Conservation (phyloP, 2,888 invertebrate genomes). For the Cylloceria caligata region DNA sequence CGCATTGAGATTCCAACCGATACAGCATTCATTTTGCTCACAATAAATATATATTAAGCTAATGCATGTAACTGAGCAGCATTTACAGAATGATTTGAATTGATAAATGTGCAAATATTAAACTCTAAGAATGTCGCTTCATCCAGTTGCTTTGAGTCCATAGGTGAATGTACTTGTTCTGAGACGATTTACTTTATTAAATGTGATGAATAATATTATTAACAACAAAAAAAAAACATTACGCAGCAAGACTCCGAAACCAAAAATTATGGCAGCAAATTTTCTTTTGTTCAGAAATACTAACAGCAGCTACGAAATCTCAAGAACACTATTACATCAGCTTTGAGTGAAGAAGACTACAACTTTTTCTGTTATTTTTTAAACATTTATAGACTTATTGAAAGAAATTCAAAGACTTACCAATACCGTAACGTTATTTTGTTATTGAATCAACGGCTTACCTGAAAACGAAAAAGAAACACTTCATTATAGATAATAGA, state of each 20-base stretch:
- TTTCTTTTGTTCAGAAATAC: background rate
- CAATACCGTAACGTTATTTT: conserved; percentile 10
- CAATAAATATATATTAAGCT: too few species aligned
- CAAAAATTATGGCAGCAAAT: background rate
- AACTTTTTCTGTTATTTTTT: background rate
- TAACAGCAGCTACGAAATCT: background rate
- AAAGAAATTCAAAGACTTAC: conserved; percentile 42
- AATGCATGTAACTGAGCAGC: too few species aligned
- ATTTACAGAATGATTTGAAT: too few species aligned
- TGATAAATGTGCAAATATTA: too few species aligned
- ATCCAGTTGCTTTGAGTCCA: too few species aligned
- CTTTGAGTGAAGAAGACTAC: background rate
- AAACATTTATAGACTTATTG: background rate
- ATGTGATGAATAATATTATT: too few species aligned
- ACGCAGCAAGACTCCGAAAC: background rate
- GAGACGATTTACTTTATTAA: too few species aligned
- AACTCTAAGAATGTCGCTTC: too few species aligned
- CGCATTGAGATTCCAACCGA: too few species aligned
- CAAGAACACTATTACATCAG: background rate
- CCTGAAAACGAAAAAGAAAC: conserved; percentile 47
- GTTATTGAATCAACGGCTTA: conserved; percentile 40
- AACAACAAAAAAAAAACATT: background rate
- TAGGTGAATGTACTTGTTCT: too few species aligned
- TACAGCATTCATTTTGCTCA: too few species aligned
- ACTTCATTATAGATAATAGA: conserved; percentile 6